Percentiles rank a stretch among this genome's conserved stretches.
Evolutionary conservation across 2,113 vertebrate species (phyloP).

Genomic region (Apaloderma vittatum): DNA sequence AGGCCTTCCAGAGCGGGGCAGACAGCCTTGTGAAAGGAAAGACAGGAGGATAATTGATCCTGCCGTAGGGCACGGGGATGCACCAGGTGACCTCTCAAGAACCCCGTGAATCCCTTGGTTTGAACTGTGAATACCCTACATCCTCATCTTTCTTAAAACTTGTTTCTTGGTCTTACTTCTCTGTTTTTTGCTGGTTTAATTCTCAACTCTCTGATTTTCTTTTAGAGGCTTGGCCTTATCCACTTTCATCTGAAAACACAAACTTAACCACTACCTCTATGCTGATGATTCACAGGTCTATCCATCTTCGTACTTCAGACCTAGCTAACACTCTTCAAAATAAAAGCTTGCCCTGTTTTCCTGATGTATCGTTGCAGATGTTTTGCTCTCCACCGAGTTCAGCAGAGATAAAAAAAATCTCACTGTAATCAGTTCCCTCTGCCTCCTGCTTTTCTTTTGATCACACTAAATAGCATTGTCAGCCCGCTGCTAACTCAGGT

Average conservation of each 20-base stretch:
- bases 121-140: background rate
- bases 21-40: slow-evolving; percentile 45
- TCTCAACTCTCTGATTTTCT: slow-evolving; percentile 8
- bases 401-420: background rate
- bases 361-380: background rate
- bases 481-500: background rate
- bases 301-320: slow-evolving; percentile 7
- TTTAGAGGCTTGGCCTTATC: slow-evolving; percentile 49
- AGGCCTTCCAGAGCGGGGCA: slow-evolving; percentile 57
- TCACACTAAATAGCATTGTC: background rate
- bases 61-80: background rate
- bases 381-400: background rate
- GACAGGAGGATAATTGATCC: slow-evolving; percentile 40
- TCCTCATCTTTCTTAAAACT: background rate
- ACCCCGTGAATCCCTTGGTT: background rate
- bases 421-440: slow-evolving; percentile 17
- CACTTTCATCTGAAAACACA: slow-evolving; percentile 25
- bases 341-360: background rate
- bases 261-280: slow-evolving; percentile 44
- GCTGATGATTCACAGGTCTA: slow-evolving; percentile 50
- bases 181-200: background rate
- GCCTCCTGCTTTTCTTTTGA: slow-evolving; percentile 1
- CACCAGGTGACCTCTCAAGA: background rate
- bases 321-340: slow-evolving; percentile 26
- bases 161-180: background rate